Base-by-base conservation (phyloP, 2,888 invertebrate species). In the Mantis religiosa region DNA sequence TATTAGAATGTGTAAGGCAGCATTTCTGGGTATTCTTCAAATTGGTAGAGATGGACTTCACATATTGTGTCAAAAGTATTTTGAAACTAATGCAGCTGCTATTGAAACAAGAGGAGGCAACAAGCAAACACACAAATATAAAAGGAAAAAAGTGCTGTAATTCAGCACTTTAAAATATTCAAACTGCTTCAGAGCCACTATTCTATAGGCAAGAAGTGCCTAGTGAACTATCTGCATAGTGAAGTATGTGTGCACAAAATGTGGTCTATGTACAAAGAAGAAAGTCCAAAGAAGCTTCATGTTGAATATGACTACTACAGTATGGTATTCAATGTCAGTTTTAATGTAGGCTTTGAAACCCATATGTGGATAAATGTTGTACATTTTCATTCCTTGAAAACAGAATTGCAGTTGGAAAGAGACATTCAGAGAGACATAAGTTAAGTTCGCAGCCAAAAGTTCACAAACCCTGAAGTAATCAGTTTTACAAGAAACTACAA, bases 401-500 rank as follows among this genome's bases (percentile, higher is more conserved):
- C 54, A 88, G 84, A n/a, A 34, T 88, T 84, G 28, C 15, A 83
- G 54, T 71, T 28, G 30, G 28, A 82, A 88, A 20, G 28, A 83
- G 30, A 20, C 28, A 47, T 0, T 25, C 54, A 41, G 54, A 83
- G 20, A 88, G 28, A 54, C 2, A 27, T 14, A 47, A 83, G 30
- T 27, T 88, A 14, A 27, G 28, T 84, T n/a, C 3, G 15, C 71
- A 88, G 88, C 88, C 54, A 28, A 83, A 27, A 30, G 87, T 91
- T 15, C 91, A 91, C 85, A 91, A 91, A 90, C 85, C 90, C 84
- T 90, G 90, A 89, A 90, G 90, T 15, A 91, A 91, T 83, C 89
- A 91, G 28, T 91, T 92, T 90, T 91, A 90, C 89, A 71, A 85
- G 6, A 83, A 90, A 30, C 84, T 91, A 30, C 90, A 90, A 85